Evolutionary conservation across 2,113 vertebrate genomes (phyloP).

Genomic region (Ameiurus melas): DNA sequence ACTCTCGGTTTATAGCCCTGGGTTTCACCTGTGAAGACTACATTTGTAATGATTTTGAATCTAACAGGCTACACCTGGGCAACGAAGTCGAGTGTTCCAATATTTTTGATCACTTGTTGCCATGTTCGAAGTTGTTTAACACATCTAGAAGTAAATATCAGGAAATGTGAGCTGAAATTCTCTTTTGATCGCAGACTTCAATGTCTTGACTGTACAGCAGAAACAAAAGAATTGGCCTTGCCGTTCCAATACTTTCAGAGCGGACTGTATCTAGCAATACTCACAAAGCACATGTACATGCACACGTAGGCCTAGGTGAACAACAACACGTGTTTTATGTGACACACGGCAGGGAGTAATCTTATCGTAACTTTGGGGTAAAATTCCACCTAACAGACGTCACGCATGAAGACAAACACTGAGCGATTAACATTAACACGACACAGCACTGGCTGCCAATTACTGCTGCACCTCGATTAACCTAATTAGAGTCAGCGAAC

Average conservation of each 20-base stretch:
- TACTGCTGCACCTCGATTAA: constrained; percentile 49
- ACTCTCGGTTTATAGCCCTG: too few relatives aligned
- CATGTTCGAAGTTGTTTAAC: neutral
- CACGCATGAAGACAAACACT: constrained; percentile 55
- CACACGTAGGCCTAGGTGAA: neutral
- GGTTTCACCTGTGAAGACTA: too few relatives aligned
- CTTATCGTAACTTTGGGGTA: constrained; percentile 53
- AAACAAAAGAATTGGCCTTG: neutral
- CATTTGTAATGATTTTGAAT: too few relatives aligned
- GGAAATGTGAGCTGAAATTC: neutral
- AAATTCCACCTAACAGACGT: constrained; percentile 68
- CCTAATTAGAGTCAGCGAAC: constrained; percentile 50
- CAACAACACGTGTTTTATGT: neutral
- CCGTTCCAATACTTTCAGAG: neutral
- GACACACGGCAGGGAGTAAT: constrained; percentile 53
- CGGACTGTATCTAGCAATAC: neutral
- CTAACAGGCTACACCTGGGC: neutral
- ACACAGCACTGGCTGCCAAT: constrained; percentile 20
- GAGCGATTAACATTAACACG: constrained; percentile 38
- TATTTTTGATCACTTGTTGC: neutral
- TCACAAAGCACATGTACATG: neutral
- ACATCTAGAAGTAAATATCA: neutral
- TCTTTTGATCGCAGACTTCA: neutral
- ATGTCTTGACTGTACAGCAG: neutral
- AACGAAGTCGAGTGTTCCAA: neutral